phyloP scores from a whole-genome alignment of 2,797 vertebrate species.

The Coregonus suidteri region DNA sequence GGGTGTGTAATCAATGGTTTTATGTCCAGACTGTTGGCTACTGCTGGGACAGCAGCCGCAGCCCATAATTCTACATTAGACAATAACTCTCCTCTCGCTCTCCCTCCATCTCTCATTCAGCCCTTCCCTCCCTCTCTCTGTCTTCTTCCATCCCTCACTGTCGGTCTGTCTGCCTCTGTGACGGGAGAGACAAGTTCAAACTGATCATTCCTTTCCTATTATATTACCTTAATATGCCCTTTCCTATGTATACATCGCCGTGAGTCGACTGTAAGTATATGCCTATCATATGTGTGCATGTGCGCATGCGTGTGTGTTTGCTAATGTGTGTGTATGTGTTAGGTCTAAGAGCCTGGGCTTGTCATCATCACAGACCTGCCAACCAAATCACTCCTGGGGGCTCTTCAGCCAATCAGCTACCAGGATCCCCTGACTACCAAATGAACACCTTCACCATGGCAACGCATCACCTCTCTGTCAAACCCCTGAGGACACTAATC shows the following conservation, averaged over 20 bases:
- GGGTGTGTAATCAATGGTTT: slow-evolving; percentile 66
- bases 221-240: too few species aligned
- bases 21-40: slow-evolving; percentile 56
- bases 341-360: slow-evolving; percentile 1
- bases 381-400: slow-evolving; percentile 37
- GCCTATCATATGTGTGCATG: slow-evolving; percentile 25
- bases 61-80: slow-evolving; percentile 69
- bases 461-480: slow-evolving; percentile 23
- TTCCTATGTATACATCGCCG: not conserved
- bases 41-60: slow-evolving; percentile 55
- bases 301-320: slow-evolving; percentile 21
- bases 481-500: slow-evolving; percentile 20
- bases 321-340: slow-evolving; percentile 20
- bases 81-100: slow-evolving; percentile 63
- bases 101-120: slow-evolving; percentile 52
- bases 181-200: slow-evolving; percentile 46
- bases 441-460: slow-evolving; percentile 29
- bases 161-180: slow-evolving; percentile 24
- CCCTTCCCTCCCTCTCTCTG: slow-evolving; percentile 45
- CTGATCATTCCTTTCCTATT: slow-evolving; percentile 4
- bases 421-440: slow-evolving; percentile 28
- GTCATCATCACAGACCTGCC: slow-evolving; percentile 15
- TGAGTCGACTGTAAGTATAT: not conserved
- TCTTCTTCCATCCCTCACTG: slow-evolving; percentile 29
- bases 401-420: slow-evolving; percentile 43